Percentiles rank a stretch among this genome's conserved stretches.
phyloP scores from a whole-genome alignment of 2,797 vertebrate genomes.

The Prionace glauca region DNA sequence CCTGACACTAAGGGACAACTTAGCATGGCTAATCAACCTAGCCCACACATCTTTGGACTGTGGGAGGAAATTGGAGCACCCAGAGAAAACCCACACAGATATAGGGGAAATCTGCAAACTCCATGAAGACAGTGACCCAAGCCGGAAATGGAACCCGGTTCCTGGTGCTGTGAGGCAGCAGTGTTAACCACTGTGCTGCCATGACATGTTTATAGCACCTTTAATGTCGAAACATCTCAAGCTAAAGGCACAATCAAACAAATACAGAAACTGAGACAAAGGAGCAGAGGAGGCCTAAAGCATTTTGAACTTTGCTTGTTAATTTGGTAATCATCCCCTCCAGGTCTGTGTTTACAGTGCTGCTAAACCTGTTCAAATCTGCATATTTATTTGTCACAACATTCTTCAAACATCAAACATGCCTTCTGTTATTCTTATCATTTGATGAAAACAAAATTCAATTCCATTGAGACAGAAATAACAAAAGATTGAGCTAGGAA shows the following conservation, averaged over 20 bases:
- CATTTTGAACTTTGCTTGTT: background rate
- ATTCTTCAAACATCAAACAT: background rate
- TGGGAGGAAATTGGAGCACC: no score
- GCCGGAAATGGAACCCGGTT: no score
- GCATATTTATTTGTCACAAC: background rate
- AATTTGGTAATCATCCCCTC: background rate
- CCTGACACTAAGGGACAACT: no score
- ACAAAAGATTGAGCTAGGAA: background rate
- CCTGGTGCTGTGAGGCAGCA: no score
- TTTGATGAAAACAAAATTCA: constrained; percentile 6
- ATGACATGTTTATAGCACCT: background rate
- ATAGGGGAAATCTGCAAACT: no score
- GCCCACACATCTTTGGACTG: no score
- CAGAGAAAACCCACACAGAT: no score
- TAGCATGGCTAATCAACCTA: no score
- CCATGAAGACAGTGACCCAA: no score
- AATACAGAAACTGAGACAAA: background rate
- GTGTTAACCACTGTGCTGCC: no score
- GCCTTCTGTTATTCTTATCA: background rate
- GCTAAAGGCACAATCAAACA: background rate
- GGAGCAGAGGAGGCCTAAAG: background rate
- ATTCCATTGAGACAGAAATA: background rate
- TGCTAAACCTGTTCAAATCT: background rate
- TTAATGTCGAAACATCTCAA: background rate
- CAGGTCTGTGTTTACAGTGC: background rate